Conservation (phyloP, 1,140 invertebrate species). For the Drosophila lacertosa region DNA sequence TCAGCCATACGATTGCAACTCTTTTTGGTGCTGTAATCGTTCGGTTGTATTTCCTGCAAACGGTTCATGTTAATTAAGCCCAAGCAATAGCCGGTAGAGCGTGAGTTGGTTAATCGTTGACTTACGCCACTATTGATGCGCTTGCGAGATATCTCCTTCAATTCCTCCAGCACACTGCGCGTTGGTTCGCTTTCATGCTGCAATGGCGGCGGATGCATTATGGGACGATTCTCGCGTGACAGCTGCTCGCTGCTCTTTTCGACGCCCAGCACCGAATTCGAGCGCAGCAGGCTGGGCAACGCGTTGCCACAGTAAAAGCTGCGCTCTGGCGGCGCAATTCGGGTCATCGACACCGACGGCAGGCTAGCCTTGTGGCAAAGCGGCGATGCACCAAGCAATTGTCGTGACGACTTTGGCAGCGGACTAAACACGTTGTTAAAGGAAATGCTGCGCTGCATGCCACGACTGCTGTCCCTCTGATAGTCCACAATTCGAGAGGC, state of each 20-base stretch:
- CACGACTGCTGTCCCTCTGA: slow-evolving; percentile 54
- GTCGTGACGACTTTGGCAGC: slow-evolving; percentile 70
- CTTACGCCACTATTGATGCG: slow-evolving; percentile 84
- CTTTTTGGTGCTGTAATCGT: slow-evolving; percentile 64
- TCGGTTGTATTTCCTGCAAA: slow-evolving; percentile 63
- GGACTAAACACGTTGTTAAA: slow-evolving; percentile 74
- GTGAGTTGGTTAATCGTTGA: neutral
- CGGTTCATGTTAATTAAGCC: slow-evolving; percentile 19
- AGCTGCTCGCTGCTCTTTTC: slow-evolving; percentile 63
- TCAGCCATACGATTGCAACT: slow-evolving; percentile 64
- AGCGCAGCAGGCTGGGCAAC: slow-evolving; percentile 69
- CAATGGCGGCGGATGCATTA: slow-evolving; percentile 71
- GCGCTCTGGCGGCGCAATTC: slow-evolving; percentile 82
- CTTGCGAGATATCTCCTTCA: slow-evolving; percentile 85
- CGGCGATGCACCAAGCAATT: slow-evolving; percentile 57
- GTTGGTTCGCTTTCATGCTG: slow-evolving; percentile 81
- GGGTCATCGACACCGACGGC: slow-evolving; percentile 75
- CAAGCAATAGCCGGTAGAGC: slow-evolving; percentile 13
- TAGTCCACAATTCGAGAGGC: slow-evolving; percentile 84
- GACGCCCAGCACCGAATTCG: slow-evolving; percentile 70
- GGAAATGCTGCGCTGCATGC: slow-evolving; percentile 73
- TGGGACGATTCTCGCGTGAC: slow-evolving; percentile 76
- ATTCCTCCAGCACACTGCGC: slow-evolving; percentile 84
- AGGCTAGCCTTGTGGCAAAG: slow-evolving; percentile 66
- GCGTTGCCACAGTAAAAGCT: slow-evolving; percentile 71